A percentile compares a stretch with the other conserved stretches of the same genome.
Conservation (phyloP, 1,140 invertebrate genomes). For the Philotrypesis tridentata region DNA sequence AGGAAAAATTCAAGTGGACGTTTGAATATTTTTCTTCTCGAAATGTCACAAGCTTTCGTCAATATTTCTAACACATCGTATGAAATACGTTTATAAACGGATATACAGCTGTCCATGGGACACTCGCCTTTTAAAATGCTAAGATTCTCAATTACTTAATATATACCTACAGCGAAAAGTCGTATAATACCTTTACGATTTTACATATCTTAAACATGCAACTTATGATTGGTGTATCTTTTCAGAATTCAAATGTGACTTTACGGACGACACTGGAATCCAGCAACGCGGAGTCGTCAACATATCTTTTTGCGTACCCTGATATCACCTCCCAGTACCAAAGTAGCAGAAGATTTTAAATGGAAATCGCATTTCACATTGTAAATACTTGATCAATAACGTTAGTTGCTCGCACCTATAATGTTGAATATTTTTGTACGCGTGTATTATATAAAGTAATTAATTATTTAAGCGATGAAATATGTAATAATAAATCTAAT, state of each 20-base stretch:
- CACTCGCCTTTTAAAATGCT: too few species aligned
- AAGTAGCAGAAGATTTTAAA: background rate
- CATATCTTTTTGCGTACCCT: background rate
- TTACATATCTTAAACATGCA: too few species aligned
- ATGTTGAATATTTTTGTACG: conserved; percentile 8
- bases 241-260: conserved; percentile 20
- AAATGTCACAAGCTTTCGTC: too few species aligned
- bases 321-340: background rate
- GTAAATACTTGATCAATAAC: conserved; percentile 10
- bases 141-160: too few species aligned
- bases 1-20: background rate
- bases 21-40: background rate
- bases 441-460: conserved; percentile 23
- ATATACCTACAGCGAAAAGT: too few species aligned
- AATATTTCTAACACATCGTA: background rate
- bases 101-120: too few species aligned
- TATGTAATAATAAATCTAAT: background rate
- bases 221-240: background rate
- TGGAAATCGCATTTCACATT: background rate
- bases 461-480: background rate
- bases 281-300: conserved; percentile 43
- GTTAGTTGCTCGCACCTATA: background rate
- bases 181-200: too few species aligned
- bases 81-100: too few species aligned
- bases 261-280: background rate